Base-by-base conservation (phyloP, 2,797 vertebrate genomes). In the Setipinna tenuifilis region DNA sequence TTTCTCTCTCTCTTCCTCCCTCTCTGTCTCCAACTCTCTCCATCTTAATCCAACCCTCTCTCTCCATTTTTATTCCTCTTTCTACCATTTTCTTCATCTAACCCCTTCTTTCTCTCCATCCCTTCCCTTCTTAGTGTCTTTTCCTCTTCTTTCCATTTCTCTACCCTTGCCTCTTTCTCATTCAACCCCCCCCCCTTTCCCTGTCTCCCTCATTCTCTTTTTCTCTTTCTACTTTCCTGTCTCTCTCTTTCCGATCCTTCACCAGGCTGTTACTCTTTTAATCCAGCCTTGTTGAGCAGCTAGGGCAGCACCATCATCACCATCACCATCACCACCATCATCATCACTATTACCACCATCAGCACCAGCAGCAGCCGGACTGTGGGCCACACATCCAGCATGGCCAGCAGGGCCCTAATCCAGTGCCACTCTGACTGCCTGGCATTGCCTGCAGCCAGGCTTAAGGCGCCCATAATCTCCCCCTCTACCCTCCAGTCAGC, bases 201-300 rank as follows among this genome's bases (percentile, higher is more conserved):
- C 21, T 61, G 19, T 61, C 5, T 7, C 59, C n/a, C 59, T 23
- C 21, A n/a, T n/a, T 62, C 61, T 10, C n/a, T 62, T n/a, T 62
- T 9, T 62, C 61, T 62, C 61, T 62, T 23, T 62, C 61, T 62
- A 21, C 25, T 21, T 58, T 17, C 19, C 57, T 58, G 21, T 50
- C 61, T 31, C 65, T 16, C 65, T 71, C 65, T 71, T n/a, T 71
- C 65, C 17, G 31, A 75, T 17, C 28, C 28, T 31, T 75, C n/a
- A 28, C 16, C 65, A 71, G 12, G 65, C 28, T 71, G 65, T 35
- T 75, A 28, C 68, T 75, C 68, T 75, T 75, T 17, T 75, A 75
- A 35, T 75, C 68, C 28, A 31, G 25, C 65, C 65, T 31, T 31
- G 65, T 71, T 71, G 25, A 71, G 25, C 25, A 25, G 68, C 5